A percentile compares a stretch with the other conserved stretches of the same genome.
Conservation (phyloP, 2,888 invertebrate genomes). For the Scrobipalpa costella region DNA sequence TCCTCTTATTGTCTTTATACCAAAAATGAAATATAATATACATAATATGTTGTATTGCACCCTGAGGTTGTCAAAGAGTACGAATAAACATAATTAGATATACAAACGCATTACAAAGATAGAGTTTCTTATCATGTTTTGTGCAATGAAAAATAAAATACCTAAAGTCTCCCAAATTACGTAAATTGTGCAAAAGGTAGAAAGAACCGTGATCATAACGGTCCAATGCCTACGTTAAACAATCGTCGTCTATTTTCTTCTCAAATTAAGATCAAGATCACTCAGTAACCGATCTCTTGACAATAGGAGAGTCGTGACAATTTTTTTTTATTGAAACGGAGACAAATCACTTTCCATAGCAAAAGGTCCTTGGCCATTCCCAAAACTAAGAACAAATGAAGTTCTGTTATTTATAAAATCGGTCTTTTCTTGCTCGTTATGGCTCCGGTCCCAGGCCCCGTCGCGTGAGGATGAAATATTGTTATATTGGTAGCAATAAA, state of each 20-base stretch:
- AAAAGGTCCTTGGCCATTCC: constrained; percentile 70
- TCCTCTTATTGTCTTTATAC: too few relatives aligned
- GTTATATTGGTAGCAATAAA: constrained; percentile 72
- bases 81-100: too few relatives aligned
- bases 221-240: constrained; percentile 6
- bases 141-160: neutral
- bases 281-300: constrained; percentile 50
- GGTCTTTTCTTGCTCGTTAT: constrained; percentile 42
- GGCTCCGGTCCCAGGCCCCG: constrained; percentile 34
- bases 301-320: constrained; percentile 68
- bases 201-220: neutral
- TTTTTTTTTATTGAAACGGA: constrained; percentile 59
- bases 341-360: constrained; percentile 62
- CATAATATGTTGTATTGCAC: too few relatives aligned
- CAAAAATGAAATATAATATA: too few relatives aligned
- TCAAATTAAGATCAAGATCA: constrained; percentile 67
- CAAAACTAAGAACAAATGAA: constrained; percentile 60
- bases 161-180: neutral
- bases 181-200: neutral
- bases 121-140: too few relatives aligned
- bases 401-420: constrained; percentile 53
- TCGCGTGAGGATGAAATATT: constrained; percentile 72
- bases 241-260: constrained; percentile 9
- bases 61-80: too few relatives aligned
- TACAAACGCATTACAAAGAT: too few relatives aligned